Base-by-base conservation (phyloP, 2,888 invertebrate genomes). In the Plebejus argus region DNA sequence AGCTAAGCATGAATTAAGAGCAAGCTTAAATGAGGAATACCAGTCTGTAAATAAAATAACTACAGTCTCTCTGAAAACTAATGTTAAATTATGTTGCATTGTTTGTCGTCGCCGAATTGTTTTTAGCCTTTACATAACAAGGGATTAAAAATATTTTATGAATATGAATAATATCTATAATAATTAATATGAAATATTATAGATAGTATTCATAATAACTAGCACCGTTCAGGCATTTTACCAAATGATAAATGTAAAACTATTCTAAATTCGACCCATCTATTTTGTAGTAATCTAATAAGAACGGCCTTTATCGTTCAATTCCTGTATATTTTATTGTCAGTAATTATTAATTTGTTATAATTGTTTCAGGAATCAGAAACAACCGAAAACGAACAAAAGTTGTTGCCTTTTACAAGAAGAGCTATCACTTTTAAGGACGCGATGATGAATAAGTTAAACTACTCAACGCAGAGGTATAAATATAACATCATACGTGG, bases 391-490 rank as follows among this genome's bases (percentile, higher is more conserved):
- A 86, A 85, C 6, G 89, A 91, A 80, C 78, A 81, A n/a, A 91
- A 89, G 83, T 89, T 90, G 45, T 83, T 79, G n/a, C 85, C 92
- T 1, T 93, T 92, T 75, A 92, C 90, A 10, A 90, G 86, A 81
- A 89, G 86, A 79, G 86, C 90, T 5, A 84, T 86, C 72, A 88
- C 83, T 85, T 93, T 92, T 79, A 88, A 85, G 83, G 91, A 92
- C 78, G 85, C 87, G 1, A 89, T 94, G 88, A 83, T 83, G 45
- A 82, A 83, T 12, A 88, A 85, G 80, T 83, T 89, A n/a, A 85
- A 85, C 77, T 86, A 84, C 80, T 86, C 86, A 76, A 82, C 86
- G 0, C 86, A 82, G 4, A 86, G 89, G 83, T 83, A 80, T 77
- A 20, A 39, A 7, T 35, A 35, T 35, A n/a, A n/a, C n/a, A n/a